A percentile compares a stretch with the other conserved stretches of the same genome.
Evolutionary conservation across 2,888 invertebrate genomes (phyloP).

Genomic region (Deroplatys truncata): DNA sequence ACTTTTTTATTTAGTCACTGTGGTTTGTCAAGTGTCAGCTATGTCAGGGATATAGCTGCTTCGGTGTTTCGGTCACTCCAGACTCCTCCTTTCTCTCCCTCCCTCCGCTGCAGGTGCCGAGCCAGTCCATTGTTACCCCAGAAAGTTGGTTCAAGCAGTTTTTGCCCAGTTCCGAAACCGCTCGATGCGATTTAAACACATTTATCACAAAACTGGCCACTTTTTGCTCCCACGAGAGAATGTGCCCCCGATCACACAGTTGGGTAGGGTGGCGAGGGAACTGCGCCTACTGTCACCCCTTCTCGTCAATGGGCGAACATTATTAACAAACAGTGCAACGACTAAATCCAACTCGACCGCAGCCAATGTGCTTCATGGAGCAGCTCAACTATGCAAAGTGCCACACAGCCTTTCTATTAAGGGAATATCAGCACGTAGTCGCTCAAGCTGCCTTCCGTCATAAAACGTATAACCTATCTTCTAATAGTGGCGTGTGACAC

Average conservation of each 20-base stretch:
- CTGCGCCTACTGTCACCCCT: not conserved
- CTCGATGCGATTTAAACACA: not conserved
- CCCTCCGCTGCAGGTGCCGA: not conserved
- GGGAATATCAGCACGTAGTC: no score
- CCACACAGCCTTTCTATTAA: not conserved
- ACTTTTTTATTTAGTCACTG: no score
- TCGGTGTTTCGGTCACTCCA: no score
- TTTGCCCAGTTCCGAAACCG: not conserved
- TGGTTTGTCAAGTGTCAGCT: no score
- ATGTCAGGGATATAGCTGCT: no score
- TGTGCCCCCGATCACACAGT: not conserved
- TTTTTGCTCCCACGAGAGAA: not conserved
- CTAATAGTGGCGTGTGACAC: no score
- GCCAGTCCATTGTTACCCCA: not conserved
- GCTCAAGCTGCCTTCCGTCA: no score
- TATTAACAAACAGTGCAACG: not conserved
- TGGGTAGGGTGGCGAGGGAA: not conserved
- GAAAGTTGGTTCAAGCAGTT: not conserved
- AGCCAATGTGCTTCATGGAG: not conserved
- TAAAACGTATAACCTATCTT: no score
- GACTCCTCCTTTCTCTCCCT: no score
- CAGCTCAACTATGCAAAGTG: not conserved
- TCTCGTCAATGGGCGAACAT: not conserved
- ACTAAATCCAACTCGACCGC: not conserved
- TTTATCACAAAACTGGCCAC: not conserved